These are phyloP conservation scores for Oeneis ivallda DNA, from an alignment of 2,888 invertebrate species.

Conservation along the genomic window DNA sequence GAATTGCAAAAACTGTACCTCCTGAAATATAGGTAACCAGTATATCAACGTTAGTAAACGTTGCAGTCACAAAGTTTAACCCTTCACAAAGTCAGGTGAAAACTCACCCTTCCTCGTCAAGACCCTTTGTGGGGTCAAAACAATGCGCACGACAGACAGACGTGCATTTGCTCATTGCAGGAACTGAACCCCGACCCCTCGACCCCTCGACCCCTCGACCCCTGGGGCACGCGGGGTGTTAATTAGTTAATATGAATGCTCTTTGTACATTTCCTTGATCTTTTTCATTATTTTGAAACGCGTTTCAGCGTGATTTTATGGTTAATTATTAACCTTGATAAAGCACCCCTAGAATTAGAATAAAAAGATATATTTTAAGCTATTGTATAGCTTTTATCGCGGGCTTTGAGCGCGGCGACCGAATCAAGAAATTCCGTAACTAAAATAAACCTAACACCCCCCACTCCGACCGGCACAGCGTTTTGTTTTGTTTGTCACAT, in stretches of 20 bases:
- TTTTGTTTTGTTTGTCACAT: too few relatives aligned
- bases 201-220: slow-evolving; percentile 30
- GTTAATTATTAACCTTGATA: too few relatives aligned
- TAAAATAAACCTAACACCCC: too few relatives aligned
- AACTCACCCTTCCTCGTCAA: slow-evolving; percentile 16
- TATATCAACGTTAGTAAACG: not conserved
- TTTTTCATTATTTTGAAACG: slow-evolving; percentile 35
- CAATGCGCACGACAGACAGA: slow-evolving; percentile 31
- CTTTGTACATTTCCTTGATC: slow-evolving; percentile 35
- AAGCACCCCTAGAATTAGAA: too few relatives aligned
- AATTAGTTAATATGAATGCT: slow-evolving; percentile 40
- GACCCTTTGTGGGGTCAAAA: slow-evolving; percentile 29
- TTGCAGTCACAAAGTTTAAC: slow-evolving; percentile 2
- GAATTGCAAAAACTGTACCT: too few relatives aligned
- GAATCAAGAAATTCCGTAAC: too few relatives aligned
- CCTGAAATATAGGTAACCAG: too few relatives aligned
- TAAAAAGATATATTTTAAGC: not conserved
- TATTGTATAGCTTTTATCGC: too few relatives aligned
- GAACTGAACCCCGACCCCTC: slow-evolving; percentile 35
- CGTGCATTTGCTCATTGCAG: slow-evolving; percentile 27
- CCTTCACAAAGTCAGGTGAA: slow-evolving; percentile 19
- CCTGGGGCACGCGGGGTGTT: slow-evolving; percentile 29
- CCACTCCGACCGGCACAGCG: too few relatives aligned
- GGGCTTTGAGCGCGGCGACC: too few relatives aligned
- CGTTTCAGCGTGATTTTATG: slow-evolving; percentile 14